Evolutionary conservation across 2,888 invertebrate genomes (phyloP).

Genomic region (Buathra laborator): DNA sequence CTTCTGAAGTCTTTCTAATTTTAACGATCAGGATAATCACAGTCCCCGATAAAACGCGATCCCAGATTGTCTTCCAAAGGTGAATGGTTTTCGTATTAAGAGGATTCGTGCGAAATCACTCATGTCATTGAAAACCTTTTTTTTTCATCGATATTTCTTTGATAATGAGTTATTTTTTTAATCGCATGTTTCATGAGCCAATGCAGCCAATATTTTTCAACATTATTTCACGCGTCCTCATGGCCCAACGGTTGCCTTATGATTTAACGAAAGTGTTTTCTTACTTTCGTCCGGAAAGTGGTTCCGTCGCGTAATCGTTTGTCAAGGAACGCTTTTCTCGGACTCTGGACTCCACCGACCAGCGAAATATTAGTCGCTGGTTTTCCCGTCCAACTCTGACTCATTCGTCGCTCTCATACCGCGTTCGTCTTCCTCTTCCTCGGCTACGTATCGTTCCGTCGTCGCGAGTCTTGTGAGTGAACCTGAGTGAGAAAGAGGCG

Average conservation of each 20-base stretch:
- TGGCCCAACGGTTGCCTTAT: constrained; percentile 75
- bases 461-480: constrained; percentile 25
- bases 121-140: too few relatives aligned
- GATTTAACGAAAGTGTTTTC: constrained; percentile 81
- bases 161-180: too few relatives aligned
- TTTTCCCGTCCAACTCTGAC: neutral
- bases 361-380: constrained; percentile 75
- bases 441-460: constrained; percentile 4
- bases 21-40: too few relatives aligned
- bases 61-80: too few relatives aligned
- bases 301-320: constrained; percentile 79
- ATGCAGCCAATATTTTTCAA: too few relatives aligned
- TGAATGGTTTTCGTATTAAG: too few relatives aligned
- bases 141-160: too few relatives aligned
- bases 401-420: constrained; percentile 8
- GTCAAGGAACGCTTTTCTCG: constrained; percentile 72
- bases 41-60: too few relatives aligned
- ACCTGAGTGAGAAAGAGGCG: constrained; percentile 4
- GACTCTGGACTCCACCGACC: constrained; percentile 45
- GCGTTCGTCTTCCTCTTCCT: constrained; percentile 2
- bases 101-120: too few relatives aligned
- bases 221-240: neutral
- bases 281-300: constrained; percentile 77
- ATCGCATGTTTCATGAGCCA: too few relatives aligned
- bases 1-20: too few relatives aligned